These are phyloP conservation scores for Tadarida brasiliensis DNA, from an alignment of 2,797 vertebrate species.

Conservation along the genomic window DNA sequence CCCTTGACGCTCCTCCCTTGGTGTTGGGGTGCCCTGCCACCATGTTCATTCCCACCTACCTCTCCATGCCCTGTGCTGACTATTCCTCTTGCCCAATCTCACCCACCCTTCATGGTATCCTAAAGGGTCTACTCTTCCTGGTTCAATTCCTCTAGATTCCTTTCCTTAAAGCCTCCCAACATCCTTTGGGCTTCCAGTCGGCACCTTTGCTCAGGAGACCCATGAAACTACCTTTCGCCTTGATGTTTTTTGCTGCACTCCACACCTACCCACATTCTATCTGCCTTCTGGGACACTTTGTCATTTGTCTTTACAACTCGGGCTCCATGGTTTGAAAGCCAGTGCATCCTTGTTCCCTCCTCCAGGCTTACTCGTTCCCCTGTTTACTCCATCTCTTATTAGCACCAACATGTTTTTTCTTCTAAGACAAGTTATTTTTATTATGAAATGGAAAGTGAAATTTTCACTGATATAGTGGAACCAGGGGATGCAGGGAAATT, in stretches of 20 bases:
- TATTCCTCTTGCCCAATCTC: not conserved
- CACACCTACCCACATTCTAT: too few relatives aligned
- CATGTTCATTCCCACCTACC: not conserved
- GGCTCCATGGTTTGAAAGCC: not conserved
- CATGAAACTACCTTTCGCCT: not conserved
- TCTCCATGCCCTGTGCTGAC: not conserved
- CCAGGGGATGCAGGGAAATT: not conserved
- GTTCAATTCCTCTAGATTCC: not conserved
- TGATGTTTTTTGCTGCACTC: not conserved
- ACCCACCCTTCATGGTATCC: not conserved
- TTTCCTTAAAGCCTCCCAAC: not conserved
- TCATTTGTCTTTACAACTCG: not conserved
- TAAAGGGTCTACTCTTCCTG: not conserved
- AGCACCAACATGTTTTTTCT: not conserved
- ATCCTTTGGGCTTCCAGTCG: not conserved
- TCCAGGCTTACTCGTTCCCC: not conserved
- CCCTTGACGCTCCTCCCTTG: not conserved
- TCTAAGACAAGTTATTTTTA: not conserved
- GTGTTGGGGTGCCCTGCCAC: accelerated
- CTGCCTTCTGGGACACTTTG: not conserved
- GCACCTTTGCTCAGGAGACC: not conserved
- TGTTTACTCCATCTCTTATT: not conserved
- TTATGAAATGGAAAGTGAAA: slow-evolving; percentile 59
- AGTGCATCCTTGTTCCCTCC: not conserved
- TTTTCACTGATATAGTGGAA: not conserved